Base-by-base conservation (phyloP, 2,113 vertebrate genomes). In the Capreolus pygargus region DNA sequence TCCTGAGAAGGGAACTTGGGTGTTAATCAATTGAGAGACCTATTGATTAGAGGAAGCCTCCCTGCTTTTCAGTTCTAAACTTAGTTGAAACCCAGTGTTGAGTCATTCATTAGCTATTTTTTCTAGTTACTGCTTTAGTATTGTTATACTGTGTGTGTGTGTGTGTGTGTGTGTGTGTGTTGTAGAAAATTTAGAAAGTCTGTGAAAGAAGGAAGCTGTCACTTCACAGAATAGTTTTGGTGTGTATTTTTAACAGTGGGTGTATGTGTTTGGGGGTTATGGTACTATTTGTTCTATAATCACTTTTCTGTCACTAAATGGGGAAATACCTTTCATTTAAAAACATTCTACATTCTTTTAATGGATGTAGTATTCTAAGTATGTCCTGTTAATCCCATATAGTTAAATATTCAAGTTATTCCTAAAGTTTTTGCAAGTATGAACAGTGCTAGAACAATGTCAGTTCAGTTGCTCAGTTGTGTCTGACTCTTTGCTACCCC, bases 321-420 rank as follows among this genome's bases (percentile, higher is more conserved):
- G 36, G 58, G 23, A 86, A 64, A 43, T 85, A 28, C 15, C 47
- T 96, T 83, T 70, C 7, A 47, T 67, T 55, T 91, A 60, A 74
- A 47, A 95, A 81, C 92, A 92, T 16, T 90, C 39, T 57, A 60
- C 9, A 79, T 82, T 39, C 28, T 83, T 97, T 97, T 92, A 95
- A 83, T 94, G 27, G n/a, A 57, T 89, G 1, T 21, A 89, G 19
- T 94, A 58, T 54, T 97, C 79, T 89, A n/a, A 67, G 33, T 83
- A 39, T 89, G 11, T 70, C 21, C 19, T 74, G 16, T 81, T 93
- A 78, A 67, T 33, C 33, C 39, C 36, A 60, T 36, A 6, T 76
- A 96, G 36, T 91, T 93, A 93, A 95, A 81, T 90, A 86, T 45
- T 81, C 17, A 78, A 1, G 52, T 86, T 91, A 85, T 74, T 86